These are phyloP conservation scores for Vollenhovia emeryi DNA, from an alignment of 1,140 invertebrate species.

Conservation along the genomic window DNA sequence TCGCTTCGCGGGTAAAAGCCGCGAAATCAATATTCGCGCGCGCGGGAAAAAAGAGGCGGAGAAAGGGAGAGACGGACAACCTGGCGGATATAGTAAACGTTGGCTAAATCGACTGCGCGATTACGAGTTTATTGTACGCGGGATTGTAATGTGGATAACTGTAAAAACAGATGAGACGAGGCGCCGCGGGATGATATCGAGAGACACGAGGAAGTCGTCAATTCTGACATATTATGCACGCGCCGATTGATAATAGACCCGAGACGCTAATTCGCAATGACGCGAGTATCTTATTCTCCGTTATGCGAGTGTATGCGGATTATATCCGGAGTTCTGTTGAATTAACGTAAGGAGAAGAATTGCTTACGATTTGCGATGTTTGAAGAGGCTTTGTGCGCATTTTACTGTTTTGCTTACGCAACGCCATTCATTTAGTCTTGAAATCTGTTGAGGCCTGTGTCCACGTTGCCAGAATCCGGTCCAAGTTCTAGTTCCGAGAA, in stretches of 20 bases:
- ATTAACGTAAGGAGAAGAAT: not conserved
- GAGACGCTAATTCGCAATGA: not conserved
- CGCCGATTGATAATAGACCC: conserved; percentile 31
- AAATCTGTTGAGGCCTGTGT: too few relatives aligned
- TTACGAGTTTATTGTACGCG: conserved; percentile 32
- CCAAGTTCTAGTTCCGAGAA: too few relatives aligned
- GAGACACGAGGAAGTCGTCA: conserved; percentile 38
- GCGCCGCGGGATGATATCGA: conserved; percentile 27
- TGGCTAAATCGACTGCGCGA: conserved; percentile 13
- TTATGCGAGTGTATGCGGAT: too few relatives aligned
- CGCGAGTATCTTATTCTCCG: not conserved
- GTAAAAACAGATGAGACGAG: conserved; percentile 48
- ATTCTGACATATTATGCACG: conserved; percentile 35
- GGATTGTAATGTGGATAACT: conserved; percentile 43
- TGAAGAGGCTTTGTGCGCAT: not conserved
- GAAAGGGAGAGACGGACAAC: not conserved
- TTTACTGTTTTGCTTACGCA: not conserved
- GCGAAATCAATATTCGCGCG: conserved; percentile 23
- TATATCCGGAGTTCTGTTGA: not conserved
- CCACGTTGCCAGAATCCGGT: too few relatives aligned
- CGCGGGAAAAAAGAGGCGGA: too few relatives aligned
- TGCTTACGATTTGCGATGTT: not conserved
- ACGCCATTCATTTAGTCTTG: not conserved
- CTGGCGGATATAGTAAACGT: not conserved
- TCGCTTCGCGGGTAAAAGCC: conserved; percentile 1